Evolutionary conservation across 2,113 vertebrate genomes (phyloP), one percentile per base, ranked within the genome.

Genomic region (Petrocephalus microphthalmus): DNA sequence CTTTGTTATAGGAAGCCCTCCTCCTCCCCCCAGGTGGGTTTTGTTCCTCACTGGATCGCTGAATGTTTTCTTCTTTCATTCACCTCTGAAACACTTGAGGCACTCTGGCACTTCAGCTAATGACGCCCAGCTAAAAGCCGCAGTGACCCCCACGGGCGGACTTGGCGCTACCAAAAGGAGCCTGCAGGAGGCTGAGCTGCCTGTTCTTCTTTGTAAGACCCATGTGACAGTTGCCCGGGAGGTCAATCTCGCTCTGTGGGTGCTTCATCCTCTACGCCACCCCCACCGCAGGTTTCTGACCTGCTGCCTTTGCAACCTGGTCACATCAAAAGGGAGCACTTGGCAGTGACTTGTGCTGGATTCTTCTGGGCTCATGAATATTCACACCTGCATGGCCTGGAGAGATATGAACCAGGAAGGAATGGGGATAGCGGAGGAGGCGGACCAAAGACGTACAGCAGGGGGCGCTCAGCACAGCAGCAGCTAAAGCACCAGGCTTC

Each of bases 51-150:
- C n/a, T 29, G 13, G 22, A 87, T 47, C 60, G 15, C 42, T 29
- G 17, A 47, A 25, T 85, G 85, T 89, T 51, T 87, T 82, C 53
- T 49, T 78, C 47, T 81, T 89, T 85, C 52, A 83, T 60, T 83
- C 71, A 56, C 7, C 42, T 47, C 51, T 87, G 88, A 89, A 89
- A 87, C 88, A 89, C 83, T 87, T 47, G 45, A 83, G 64, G n/a
- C n/a, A n/a, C n/a, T n/a, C n/a, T 7, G 84, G 29, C 67, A 83
- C 37, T 83, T 56, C 71, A 64, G 53, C 52, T 87, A 82, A 87
- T 52, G 49, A 60, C 67, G 56, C 71, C 60, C 84, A 15, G 67
- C 52, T 10, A 85, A 83, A 83, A 47, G 45, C 17, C 20, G 19
- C 2, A 3, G 42, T n/a, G 37, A 83, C 37, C 45, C 42, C 81